Evolutionary conservation across 2,888 invertebrate species (phyloP).

Genomic region (Drosophila basisetae): DNA sequence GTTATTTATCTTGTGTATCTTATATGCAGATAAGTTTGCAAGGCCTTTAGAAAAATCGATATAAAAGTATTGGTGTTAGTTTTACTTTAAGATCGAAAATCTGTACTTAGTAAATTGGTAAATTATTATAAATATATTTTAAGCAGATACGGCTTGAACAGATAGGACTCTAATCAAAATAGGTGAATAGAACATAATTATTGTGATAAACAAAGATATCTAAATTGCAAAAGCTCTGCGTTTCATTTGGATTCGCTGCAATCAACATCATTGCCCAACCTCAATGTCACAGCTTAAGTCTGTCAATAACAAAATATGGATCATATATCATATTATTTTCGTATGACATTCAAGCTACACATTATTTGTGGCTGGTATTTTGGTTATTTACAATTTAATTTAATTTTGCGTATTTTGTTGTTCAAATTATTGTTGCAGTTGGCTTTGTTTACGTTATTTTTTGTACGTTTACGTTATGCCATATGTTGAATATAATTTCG

Average conservation of each 20-base stretch:
- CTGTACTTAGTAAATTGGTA: neutral
- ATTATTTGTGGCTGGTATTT: conserved; percentile 27
- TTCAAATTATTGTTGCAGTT: neutral
- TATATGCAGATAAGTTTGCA: neutral
- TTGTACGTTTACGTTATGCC: neutral
- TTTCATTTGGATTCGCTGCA: neutral
- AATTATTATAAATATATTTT: neutral
- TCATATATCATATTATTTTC: conserved; percentile 1
- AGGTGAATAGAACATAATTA: neutral
- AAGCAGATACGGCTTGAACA: neutral
- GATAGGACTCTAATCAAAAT: neutral
- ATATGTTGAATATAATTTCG: neutral
- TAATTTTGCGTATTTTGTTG: conserved; percentile 19
- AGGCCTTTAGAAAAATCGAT: neutral
- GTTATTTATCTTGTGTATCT: neutral
- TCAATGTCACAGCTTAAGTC: neutral
- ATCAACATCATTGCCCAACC: conserved; percentile 2
- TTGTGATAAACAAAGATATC: neutral
- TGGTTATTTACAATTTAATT: conserved; percentile 56
- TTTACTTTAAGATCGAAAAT: neutral
- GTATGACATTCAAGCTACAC: conserved; percentile 30
- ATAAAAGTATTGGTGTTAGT: neutral
- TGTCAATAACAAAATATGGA: conserved; percentile 52
- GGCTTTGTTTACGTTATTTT: neutral
- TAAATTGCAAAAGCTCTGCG: neutral